phyloP scores from a whole-genome alignment of 2,888 invertebrate genomes.

The Melinopterus prodromus region DNA sequence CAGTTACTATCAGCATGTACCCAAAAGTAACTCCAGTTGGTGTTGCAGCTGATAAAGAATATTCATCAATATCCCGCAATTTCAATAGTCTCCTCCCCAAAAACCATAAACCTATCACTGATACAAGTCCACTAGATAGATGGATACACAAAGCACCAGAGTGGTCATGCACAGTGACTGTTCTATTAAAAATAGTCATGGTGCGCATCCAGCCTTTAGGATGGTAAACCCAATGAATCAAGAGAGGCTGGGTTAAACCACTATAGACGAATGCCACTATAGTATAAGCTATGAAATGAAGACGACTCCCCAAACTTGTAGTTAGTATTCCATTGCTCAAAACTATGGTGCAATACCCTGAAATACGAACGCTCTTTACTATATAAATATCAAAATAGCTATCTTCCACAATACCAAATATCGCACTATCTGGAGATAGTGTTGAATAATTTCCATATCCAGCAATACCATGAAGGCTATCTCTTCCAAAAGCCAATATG shows the following conservation, averaged over 20 bases:
- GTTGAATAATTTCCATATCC: conserved; percentile 47
- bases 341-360: conserved; percentile 54
- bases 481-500: conserved; percentile 48
- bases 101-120: conserved; percentile 51
- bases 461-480: conserved; percentile 48
- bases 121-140: conserved; percentile 52
- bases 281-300: conserved; percentile 52
- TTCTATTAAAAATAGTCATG: conserved; percentile 39
- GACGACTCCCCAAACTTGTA: conserved; percentile 52
- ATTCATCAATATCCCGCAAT: conserved; percentile 53
- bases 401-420: conserved; percentile 38
- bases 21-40: conserved; percentile 44
- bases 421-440: conserved; percentile 32
- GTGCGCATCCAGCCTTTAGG: conserved; percentile 54
- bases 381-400: not conserved
- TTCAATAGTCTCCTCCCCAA: conserved; percentile 55
- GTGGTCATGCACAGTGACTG: conserved; percentile 52
- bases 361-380: conserved; percentile 25
- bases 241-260: conserved; percentile 53
- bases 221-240: conserved; percentile 58
- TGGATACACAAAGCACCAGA: conserved; percentile 55
- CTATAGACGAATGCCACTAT: conserved; percentile 49
- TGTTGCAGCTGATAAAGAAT: conserved; percentile 51
- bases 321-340: conserved; percentile 55
- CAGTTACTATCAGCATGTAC: conserved; percentile 54